These are phyloP conservation scores for Diaphora mendica DNA, from an alignment of 2,888 invertebrate species.

Conservation along the genomic window DNA sequence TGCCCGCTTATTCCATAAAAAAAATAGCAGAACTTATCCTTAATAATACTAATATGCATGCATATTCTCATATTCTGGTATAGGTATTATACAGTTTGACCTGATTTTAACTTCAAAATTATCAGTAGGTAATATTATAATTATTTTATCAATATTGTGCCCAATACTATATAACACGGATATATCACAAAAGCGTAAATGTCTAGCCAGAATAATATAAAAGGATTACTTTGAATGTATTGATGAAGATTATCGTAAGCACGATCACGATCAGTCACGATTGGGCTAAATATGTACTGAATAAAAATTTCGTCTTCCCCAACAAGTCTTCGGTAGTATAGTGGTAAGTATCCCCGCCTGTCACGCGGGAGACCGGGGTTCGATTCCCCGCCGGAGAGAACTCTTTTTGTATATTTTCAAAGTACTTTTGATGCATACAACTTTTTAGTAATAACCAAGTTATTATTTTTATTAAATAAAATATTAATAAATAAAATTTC, in stretches of 20 bases:
- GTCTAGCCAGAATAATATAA: background rate
- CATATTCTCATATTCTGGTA: too few species aligned
- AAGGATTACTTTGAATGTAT: background rate
- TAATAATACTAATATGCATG: too few species aligned
- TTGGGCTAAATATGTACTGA: background rate
- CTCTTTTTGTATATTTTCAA: constrained; percentile 23
- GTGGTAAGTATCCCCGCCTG: constrained; percentile 87
- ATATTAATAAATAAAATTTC: too few species aligned
- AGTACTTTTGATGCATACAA: background rate
- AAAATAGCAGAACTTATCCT: too few species aligned
- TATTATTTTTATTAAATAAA: too few species aligned
- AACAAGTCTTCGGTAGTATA: constrained; percentile 83
- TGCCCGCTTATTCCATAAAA: too few species aligned
- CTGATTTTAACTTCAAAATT: background rate
- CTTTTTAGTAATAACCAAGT: too few species aligned
- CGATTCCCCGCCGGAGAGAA: constrained; percentile 57
- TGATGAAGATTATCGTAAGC: too few species aligned
- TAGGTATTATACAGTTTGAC: too few species aligned
- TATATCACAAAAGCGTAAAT: too few species aligned
- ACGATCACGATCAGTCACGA: too few species aligned
- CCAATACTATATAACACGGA: background rate
- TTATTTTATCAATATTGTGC: background rate
- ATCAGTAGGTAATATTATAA: background rate
- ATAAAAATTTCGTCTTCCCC: background rate
- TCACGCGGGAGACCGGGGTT: constrained; percentile 82